phyloP scores from a whole-genome alignment of 2,797 vertebrate genomes.

The Lateolabrax maculatus region DNA sequence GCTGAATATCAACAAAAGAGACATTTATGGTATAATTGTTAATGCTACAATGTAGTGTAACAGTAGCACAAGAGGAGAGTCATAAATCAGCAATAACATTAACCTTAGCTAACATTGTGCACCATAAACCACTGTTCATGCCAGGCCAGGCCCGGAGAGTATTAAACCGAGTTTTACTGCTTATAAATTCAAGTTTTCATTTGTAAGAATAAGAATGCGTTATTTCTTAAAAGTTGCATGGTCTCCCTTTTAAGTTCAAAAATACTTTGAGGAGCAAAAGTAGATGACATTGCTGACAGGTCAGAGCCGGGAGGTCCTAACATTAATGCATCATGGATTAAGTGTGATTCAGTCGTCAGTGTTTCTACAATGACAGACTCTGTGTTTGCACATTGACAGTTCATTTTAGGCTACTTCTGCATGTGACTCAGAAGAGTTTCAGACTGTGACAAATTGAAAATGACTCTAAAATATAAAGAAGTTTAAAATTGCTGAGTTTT shows the following conservation, averaged over 20 bases:
- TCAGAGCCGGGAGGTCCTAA: conserved; percentile 30
- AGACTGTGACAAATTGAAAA: conserved; percentile 60
- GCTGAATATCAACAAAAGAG: background rate
- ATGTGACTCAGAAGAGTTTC: conserved; percentile 56
- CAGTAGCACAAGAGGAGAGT: background rate
- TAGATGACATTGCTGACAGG: conserved; percentile 23
- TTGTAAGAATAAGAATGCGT: background rate
- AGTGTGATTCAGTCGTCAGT: conserved; percentile 51
- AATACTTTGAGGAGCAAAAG: conserved; percentile 22
- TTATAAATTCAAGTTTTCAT: background rate
- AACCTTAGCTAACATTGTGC: background rate
- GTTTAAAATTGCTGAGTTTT: too few relatives aligned
- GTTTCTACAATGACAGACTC: conserved; percentile 31
- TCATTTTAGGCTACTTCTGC: conserved; percentile 49
- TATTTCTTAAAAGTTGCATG: background rate
- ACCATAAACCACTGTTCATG: background rate
- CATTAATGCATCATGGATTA: conserved; percentile 57
- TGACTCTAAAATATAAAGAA: conserved; percentile 55
- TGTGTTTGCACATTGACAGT: conserved; percentile 51
- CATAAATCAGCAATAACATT: background rate
- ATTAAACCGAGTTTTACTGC: background rate
- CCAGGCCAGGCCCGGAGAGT: background rate
- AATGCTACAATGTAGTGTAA: background rate
- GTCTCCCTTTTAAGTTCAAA: conserved; percentile 34
- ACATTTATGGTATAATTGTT: background rate